Percentiles rank a stretch among this genome's conserved stretches.
These are phyloP conservation scores for Acrobasis consociella DNA, from an alignment of 2,888 invertebrate species.

Conservation along the genomic window DNA sequence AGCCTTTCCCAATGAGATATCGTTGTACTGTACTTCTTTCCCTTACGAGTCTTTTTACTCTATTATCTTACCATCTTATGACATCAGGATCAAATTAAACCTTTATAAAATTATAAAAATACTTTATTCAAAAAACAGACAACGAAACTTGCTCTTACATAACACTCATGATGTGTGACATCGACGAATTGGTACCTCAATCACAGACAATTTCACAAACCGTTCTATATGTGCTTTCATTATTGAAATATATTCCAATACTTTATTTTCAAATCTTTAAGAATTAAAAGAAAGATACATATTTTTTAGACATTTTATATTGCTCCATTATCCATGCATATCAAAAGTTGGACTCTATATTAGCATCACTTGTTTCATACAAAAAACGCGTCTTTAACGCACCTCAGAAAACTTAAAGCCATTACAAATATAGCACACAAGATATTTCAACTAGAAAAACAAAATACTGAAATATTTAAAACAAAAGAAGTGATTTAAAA, in stretches of 20 bases:
- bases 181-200: conserved; percentile 32
- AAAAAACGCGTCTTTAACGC: neutral
- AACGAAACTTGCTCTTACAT: conserved; percentile 40
- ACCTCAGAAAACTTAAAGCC: neutral
- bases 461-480: neutral
- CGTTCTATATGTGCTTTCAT: neutral
- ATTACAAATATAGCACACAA: neutral
- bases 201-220: conserved; percentile 37
- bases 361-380: conserved; percentile 3
- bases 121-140: conserved; percentile 40
- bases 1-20: too few relatives aligned
- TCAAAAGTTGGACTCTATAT: too few relatives aligned
- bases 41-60: too few relatives aligned
- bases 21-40: too few relatives aligned
- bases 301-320: too few relatives aligned
- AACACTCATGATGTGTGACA: conserved; percentile 30
- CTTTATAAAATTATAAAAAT: conserved; percentile 35
- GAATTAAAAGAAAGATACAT: too few relatives aligned
- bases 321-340: too few relatives aligned
- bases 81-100: conserved; percentile 15
- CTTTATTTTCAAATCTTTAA: too few relatives aligned
- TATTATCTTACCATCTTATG: too few relatives aligned
- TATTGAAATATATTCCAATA: too few relatives aligned
- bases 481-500: too few relatives aligned
- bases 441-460: neutral